Conservation (phyloP, 53 echinoderm and acorn worm genomes). For the Arbacia lixula region DNA sequence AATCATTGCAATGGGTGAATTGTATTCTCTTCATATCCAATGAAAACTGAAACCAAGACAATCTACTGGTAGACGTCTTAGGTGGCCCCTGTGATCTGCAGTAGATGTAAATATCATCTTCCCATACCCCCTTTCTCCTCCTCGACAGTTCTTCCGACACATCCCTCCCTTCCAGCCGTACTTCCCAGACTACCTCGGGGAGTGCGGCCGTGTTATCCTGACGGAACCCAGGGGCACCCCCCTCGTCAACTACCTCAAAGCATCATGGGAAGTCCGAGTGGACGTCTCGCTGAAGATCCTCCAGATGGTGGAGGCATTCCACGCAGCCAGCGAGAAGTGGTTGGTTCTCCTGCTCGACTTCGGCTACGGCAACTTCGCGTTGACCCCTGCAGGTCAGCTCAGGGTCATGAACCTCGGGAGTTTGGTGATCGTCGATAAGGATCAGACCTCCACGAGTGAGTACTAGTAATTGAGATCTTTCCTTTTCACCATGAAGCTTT, state of each 20-base stretch:
- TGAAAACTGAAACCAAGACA: no score
- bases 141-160: constrained; percentile 74
- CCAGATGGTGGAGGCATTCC: constrained; percentile 83
- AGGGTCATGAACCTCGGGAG: constrained; percentile 77
- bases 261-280: constrained; percentile 81
- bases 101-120: constrained; percentile 32
- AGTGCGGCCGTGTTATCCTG: constrained; percentile 87
- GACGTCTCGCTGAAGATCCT: constrained; percentile 80
- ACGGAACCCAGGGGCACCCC: constrained; percentile 75
- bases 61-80: no score
- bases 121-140: not conserved
- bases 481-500: not conserved
- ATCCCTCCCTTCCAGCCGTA: constrained; percentile 72
- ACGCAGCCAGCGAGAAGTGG: constrained; percentile 68
- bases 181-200: constrained; percentile 81
- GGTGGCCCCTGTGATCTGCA: constrained; percentile 16
- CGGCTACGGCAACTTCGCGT: constrained; percentile 80
- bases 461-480: no score
- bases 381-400: constrained; percentile 71
- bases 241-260: constrained; percentile 67
- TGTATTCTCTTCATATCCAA: no score
- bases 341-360: constrained; percentile 77
- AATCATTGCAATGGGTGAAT: no score
- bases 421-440: constrained; percentile 82
- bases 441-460: constrained; percentile 57